Evolutionary conservation across 2,797 vertebrate species (phyloP), one percentile per base, ranked within the genome.

Genomic region (Malacoctenus gilli): DNA sequence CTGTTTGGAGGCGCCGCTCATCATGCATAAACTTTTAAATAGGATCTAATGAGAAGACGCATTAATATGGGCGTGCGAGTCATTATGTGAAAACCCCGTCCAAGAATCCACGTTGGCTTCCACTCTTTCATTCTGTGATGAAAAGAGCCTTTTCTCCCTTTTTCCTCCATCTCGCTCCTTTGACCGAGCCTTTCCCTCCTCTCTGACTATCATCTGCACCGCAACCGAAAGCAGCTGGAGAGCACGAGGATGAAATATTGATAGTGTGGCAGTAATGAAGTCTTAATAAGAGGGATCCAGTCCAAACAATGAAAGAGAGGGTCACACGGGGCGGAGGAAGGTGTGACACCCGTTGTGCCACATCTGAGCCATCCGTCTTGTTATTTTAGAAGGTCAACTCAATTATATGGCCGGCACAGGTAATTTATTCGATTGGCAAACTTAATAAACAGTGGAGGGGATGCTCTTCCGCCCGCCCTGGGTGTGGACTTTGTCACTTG

Each of bases 351-450:
- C 40, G 51, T 56, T 23, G 51, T 19, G 73, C 28, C 71, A 61
- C 79, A 82, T 85, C 75, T 68, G 42, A 77, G 54, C 50, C 55
- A 44, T 69, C 47, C 62, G 63, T 83, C 84, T 87, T 87, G 80
- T 87, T 90, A 85, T 89, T 89, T 77, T 60, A 80, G 79, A 89
- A 92, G 86, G 89, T 89, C 84, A 84, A 77, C 69, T 89, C 81
- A 92, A 88, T 92, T 89, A 90, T 75, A 56, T 72, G 59, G 42
- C 67, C 59, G 75, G 63, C 58, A 66, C 52, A 41, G 73, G 54
- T 86, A 86, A 91, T 91, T 87, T 70, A 87, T 89, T 89, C 73
- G 79, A 77, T 67, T 72, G 58, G 49, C 65, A 67, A 83, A 86
- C 82, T 82, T 87, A 89, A 91, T 89, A 88, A 89, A 88, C 71